Base-by-base conservation (phyloP, 2,888 invertebrate genomes). In the Gymnoscelis rufifasciata region DNA sequence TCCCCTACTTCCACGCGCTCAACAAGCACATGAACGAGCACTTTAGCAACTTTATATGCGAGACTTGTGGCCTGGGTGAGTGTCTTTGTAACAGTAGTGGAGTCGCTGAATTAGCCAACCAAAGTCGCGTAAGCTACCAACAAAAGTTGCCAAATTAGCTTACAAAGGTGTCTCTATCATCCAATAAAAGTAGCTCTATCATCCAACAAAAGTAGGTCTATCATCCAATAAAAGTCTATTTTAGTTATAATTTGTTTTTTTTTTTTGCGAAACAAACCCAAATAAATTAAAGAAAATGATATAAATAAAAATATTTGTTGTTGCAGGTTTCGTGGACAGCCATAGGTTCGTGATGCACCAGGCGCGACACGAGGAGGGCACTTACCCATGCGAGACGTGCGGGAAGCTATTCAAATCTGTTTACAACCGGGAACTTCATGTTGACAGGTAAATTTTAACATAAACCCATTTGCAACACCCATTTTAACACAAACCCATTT, bases 21-120 rank as follows among this genome's bases (percentile, higher is more conserved):
- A 86, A 87, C 42, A 83, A 79, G 4, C 87, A 87, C 45, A 87
- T 87, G 86, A 83, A 86, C 13, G 78, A 72, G 3, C 87, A 87
- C 56, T 87, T 69, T 12, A 81, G 78, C 49, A 87, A 86, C 38
- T 84, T 75, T 56, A 82, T 86, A 1, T 87, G 84, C 19, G 84
- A 87, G 30, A 80, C 79, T 0, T 84, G 86, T 14, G 86, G 86
- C 0, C 39, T 86, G 7, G 84, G 86, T 40, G 23, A 70, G 70
- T 63, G n/a, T 3, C 7, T 26, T n/a, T n/a, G n/a, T n/a, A n/a
- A n/a, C n/a, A n/a, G n/a, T n/a, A n/a, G n/a, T n/a, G n/a, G n/a
- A n/a, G n/a, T n/a, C n/a, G n/a, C n/a, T n/a, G n/a, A n/a, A n/a
- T n/a, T n/a, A n/a, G n/a, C n/a, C n/a, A n/a, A n/a, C n/a, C n/a